These are phyloP conservation scores for Orycteropus afer DNA, from an alignment of 2,113 vertebrate species.

Conservation along the genomic window DNA sequence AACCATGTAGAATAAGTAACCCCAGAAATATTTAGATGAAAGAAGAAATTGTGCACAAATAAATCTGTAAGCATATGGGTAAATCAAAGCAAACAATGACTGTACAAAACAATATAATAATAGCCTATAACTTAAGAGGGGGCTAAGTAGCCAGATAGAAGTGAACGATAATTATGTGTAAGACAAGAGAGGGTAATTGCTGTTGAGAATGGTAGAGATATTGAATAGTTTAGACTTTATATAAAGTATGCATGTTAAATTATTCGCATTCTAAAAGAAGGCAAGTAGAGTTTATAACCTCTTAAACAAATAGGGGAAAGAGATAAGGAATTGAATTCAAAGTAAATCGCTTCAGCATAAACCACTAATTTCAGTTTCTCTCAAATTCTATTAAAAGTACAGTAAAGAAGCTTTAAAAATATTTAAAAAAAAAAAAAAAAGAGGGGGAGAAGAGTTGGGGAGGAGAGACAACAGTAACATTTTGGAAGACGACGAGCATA, in stretches of 20 bases:
- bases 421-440: neutral
- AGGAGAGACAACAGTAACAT: neutral
- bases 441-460: neutral
- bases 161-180: neutral
- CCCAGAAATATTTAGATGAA: neutral
- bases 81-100: neutral
- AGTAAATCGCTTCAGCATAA: neutral
- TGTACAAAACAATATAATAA: neutral
- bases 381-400: neutral
- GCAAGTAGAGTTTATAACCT: neutral
- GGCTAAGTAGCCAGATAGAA: neutral
- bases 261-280: neutral
- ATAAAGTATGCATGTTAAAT: neutral
- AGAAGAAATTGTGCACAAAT: neutral
- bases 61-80: neutral
- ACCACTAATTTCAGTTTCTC: neutral
- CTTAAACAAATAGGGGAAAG: neutral
- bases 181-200: neutral
- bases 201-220: neutral
- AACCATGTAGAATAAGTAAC: neutral
- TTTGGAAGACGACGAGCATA: neutral
- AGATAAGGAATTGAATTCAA: neutral
- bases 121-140: neutral
- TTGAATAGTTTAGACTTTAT: neutral
- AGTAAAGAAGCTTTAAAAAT: neutral